Conservation (phyloP, 2,113 vertebrate species). For the Numida meleagris region DNA sequence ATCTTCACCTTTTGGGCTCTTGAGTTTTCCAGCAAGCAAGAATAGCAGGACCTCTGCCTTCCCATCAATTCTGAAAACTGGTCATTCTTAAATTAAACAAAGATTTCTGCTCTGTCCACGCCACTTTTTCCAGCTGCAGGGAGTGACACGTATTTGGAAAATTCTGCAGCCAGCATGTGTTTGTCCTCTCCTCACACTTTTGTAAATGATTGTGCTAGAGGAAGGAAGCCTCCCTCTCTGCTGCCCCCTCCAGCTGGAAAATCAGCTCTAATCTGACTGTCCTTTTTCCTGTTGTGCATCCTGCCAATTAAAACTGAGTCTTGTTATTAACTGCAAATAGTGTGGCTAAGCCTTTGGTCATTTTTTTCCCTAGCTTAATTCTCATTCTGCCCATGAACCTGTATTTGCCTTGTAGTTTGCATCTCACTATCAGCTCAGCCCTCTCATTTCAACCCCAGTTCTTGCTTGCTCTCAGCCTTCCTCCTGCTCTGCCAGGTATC, state of each 20-base stretch:
- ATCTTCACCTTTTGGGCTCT: background rate
- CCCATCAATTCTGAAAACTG: background rate
- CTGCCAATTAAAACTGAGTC: slow-evolving; percentile 16
- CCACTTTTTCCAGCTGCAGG: background rate
- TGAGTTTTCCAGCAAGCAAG: background rate
- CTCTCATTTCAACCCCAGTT: background rate
- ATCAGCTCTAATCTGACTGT: slow-evolving; percentile 17
- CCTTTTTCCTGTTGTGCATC: slow-evolving; percentile 11
- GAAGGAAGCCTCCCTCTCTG: slow-evolving; percentile 36
- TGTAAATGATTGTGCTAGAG: background rate
- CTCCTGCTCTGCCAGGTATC: background rate
- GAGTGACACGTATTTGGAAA: background rate
- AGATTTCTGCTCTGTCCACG: background rate
- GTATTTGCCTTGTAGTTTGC: background rate
- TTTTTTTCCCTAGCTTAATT: background rate
- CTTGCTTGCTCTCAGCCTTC: background rate
- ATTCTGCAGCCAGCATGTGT: background rate
- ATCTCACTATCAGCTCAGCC: background rate
- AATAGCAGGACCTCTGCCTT: background rate
- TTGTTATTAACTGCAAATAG: slow-evolving; percentile 13
- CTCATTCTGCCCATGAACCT: background rate
- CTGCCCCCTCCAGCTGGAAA: slow-evolving; percentile 26
- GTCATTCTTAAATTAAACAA: background rate
- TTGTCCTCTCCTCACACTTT: background rate
- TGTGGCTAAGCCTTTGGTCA: background rate